Percentiles rank a stretch among this genome's conserved stretches.
These are phyloP conservation scores for Oryzias woworae DNA, from an alignment of 2,113 vertebrate genomes.

Conservation along the genomic window DNA sequence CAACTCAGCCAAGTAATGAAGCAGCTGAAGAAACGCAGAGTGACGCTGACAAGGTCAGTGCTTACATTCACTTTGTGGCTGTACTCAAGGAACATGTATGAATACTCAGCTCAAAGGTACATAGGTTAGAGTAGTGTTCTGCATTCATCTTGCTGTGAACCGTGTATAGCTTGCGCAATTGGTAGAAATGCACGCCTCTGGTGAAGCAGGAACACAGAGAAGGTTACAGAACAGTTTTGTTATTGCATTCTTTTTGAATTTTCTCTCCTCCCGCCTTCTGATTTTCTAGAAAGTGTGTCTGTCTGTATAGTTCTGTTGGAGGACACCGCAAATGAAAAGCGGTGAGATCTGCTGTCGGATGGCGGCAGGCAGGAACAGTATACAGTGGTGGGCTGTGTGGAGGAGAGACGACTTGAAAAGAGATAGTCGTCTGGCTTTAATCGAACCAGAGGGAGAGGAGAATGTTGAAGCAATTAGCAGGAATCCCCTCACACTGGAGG, in stretches of 20 bases:
- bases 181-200: no score
- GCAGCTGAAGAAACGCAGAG: slow-evolving; percentile 4
- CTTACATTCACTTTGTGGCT: slow-evolving; percentile 12
- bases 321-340: slow-evolving; percentile 38
- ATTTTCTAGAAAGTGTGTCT: slow-evolving; percentile 22
- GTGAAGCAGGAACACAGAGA: background rate
- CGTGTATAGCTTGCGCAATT: no score
- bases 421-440: slow-evolving; percentile 66
- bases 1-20: no score
- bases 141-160: no score
- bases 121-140: no score
- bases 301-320: slow-evolving; percentile 26
- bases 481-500: slow-evolving; percentile 48
- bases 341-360: slow-evolving; percentile 26
- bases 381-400: slow-evolving; percentile 37
- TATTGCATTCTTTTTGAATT: slow-evolving; percentile 10
- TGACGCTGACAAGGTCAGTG: slow-evolving; percentile 20
- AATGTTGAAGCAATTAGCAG: slow-evolving; percentile 73
- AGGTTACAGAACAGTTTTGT: slow-evolving; percentile 3
- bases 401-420: slow-evolving; percentile 48
- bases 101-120: slow-evolving; percentile 5
- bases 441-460: slow-evolving; percentile 53
- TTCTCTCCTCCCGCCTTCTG: slow-evolving; percentile 28
- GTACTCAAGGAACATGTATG: background rate
- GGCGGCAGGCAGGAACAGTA: slow-evolving; percentile 20